A percentile compares a stretch with the other conserved stretches of the same genome.
Evolutionary conservation across 2,888 invertebrate species (phyloP).

Genomic region (Agonopterix subpropinquella): DNA sequence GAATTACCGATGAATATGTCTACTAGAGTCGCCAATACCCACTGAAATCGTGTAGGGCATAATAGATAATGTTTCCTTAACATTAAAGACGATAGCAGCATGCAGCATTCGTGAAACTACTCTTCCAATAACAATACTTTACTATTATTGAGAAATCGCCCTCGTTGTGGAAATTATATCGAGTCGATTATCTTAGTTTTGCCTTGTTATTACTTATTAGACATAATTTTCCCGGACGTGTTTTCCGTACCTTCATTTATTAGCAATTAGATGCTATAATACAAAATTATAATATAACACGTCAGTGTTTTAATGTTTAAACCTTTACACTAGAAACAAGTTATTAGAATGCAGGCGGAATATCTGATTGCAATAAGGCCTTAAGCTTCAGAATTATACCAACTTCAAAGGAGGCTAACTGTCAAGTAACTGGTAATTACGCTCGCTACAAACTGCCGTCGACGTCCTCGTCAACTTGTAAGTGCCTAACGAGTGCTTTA

Average conservation of each 20-base stretch:
- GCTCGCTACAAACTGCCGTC: constrained; percentile 31
- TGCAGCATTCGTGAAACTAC: constrained; percentile 15
- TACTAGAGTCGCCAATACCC: constrained; percentile 21
- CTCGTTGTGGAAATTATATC: constrained; percentile 49
- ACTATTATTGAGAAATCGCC: constrained; percentile 36
- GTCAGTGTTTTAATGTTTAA: not conserved
- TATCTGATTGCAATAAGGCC: constrained; percentile 31
- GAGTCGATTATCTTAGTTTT: constrained; percentile 45
- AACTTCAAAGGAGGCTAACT: constrained; percentile 50
- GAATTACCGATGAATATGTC: constrained; percentile 49
- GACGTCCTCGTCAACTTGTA: constrained; percentile 14
- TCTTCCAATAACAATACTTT: constrained; percentile 30
- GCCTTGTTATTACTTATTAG: constrained; percentile 33
- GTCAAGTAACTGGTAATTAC: constrained; percentile 55
- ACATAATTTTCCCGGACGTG: constrained; percentile 52
- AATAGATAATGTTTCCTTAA: constrained; percentile 3
- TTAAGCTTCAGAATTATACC: constrained; percentile 35
- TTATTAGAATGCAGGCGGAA: constrained; percentile 15
- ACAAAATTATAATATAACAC: not conserved
- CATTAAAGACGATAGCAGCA: constrained; percentile 3
- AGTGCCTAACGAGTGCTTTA: constrained; percentile 17
- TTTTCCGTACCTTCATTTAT: constrained; percentile 32
- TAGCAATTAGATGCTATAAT: not conserved
- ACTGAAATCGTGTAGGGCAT: constrained; percentile 3
- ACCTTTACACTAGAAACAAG: constrained; percentile 5